Evolutionary conservation across 2,113 vertebrate species (phyloP).

Genomic region (Phrynosoma blainvillii): DNA sequence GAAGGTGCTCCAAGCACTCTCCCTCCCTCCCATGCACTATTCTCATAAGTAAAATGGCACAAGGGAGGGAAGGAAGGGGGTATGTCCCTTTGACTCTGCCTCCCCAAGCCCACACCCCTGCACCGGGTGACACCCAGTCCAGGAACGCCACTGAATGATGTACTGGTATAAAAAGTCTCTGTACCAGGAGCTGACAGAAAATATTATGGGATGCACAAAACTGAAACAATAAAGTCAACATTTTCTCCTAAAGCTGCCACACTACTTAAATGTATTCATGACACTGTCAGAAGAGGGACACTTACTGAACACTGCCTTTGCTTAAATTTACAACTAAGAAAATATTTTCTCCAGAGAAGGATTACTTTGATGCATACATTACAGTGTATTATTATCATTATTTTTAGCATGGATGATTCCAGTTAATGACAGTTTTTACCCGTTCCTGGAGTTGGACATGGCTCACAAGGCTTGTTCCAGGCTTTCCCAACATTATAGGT

Average conservation of each 20-base stretch:
- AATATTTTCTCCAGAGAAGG: neutral
- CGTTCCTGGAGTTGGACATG: slow-evolving; percentile 79
- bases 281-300: neutral
- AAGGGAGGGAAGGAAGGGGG: no score
- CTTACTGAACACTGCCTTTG: neutral
- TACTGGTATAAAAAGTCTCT: no score
- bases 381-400: no score
- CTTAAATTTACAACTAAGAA: neutral
- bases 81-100: no score
- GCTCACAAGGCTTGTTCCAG: slow-evolving; percentile 87
- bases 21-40: no score
- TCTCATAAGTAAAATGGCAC: no score
- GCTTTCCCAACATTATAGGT: slow-evolving; percentile 87
- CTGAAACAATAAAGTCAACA: neutral
- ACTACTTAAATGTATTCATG: neutral
- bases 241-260: neutral
- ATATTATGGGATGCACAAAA: no score
- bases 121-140: no score
- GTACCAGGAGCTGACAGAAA: no score
- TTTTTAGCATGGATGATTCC: neutral
- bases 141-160: no score
- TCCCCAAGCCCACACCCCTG: no score
- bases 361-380: neutral
- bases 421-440: slow-evolving; percentile 58
- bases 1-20: no score